A percentile compares a stretch with the other conserved stretches of the same genome.
phyloP scores from a whole-genome alignment of 2,888 invertebrate species.

The Urechis unicinctus region DNA sequence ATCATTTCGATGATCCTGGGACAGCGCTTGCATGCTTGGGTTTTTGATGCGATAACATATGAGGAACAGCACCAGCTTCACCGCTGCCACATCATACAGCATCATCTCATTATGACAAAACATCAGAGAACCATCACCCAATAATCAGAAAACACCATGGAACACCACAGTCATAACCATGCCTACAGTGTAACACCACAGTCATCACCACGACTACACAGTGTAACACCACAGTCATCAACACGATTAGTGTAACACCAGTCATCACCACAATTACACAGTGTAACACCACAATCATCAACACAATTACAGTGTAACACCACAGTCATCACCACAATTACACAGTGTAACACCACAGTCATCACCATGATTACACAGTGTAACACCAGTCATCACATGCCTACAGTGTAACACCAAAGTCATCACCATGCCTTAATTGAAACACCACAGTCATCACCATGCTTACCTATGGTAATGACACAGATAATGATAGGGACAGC shows the following conservation, averaged over 20 bases:
- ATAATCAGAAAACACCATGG: too few relatives aligned
- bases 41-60: constrained; percentile 32
- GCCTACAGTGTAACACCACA: background rate
- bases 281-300: too few relatives aligned
- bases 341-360: too few relatives aligned
- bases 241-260: too few relatives aligned
- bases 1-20: constrained; percentile 54
- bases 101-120: too few relatives aligned
- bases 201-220: background rate
- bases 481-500: constrained; percentile 32
- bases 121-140: too few relatives aligned
- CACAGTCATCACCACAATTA: background rate
- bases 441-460: too few relatives aligned
- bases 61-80: constrained; percentile 39
- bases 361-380: too few relatives aligned
- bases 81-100: constrained; percentile 36
- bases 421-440: background rate
- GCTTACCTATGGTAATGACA: constrained; percentile 35
- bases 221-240: too few relatives aligned
- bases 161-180: too few relatives aligned
- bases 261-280: too few relatives aligned
- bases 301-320: background rate
- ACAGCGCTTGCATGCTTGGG: constrained; percentile 46
- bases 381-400: too few relatives aligned
- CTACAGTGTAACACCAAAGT: background rate